These are phyloP conservation scores for Heteractis magnifica DNA, from an alignment of 92 coral and sea anemone species.

Conservation along the genomic window DNA sequence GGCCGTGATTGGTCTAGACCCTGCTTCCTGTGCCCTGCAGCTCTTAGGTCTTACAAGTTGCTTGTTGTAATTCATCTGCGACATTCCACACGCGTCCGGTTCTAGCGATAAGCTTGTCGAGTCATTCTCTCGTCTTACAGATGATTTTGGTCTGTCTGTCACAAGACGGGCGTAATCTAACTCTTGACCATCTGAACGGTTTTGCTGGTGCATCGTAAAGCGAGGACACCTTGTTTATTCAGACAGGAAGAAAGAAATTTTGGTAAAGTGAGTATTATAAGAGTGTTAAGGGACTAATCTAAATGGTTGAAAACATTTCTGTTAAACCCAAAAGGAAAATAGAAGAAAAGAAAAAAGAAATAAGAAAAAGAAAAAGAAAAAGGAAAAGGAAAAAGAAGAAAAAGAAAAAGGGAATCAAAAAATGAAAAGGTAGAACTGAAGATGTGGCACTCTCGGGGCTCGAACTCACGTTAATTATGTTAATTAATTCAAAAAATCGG, in stretches of 20 bases:
- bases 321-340: background rate
- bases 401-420: too few relatives aligned
- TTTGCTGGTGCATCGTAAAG: constrained; percentile 87
- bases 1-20: constrained; percentile 54
- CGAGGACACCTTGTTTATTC: constrained; percentile 77
- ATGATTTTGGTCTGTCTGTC: constrained; percentile 51
- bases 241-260: background rate
- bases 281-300: too few relatives aligned
- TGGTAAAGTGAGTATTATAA: too few relatives aligned
- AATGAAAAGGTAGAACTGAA: too few relatives aligned
- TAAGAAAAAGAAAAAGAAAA: too few relatives aligned
- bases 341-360: background rate
- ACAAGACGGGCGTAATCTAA: constrained; percentile 48
- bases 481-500: too few relatives aligned
- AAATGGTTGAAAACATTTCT: too few relatives aligned
- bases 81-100: constrained; percentile 54
- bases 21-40: constrained; percentile 29
- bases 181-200: constrained; percentile 30
- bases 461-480: too few relatives aligned
- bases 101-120: constrained; percentile 59
- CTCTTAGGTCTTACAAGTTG: constrained; percentile 65
- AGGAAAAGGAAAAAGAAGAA: too few relatives aligned
- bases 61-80: constrained; percentile 45
- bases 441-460: too few relatives aligned
- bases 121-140: constrained; percentile 43